Base-by-base conservation (phyloP, 2,113 vertebrate species). In the Sprattus sprattus region DNA sequence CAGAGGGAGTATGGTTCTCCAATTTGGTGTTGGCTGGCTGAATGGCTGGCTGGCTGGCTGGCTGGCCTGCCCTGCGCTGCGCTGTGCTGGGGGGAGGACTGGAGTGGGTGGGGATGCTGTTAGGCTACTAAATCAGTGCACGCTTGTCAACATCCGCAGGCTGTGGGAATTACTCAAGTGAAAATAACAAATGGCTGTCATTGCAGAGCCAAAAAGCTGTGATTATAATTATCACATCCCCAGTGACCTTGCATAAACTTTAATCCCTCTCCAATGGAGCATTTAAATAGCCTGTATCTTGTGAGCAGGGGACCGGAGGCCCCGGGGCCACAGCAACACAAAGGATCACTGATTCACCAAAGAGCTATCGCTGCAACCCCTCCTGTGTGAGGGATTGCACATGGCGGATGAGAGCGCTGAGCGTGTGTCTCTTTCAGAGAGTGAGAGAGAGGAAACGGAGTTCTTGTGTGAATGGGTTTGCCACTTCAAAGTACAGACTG, bases 161-260 rank as follows among this genome's bases (percentile, higher is more conserved):
- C 95, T 88, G 92, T 93, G 89, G 95, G 96, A 97, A 96, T 96
- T 95, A 96, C 96, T 99, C 96, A 93, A 98, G 96, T 97, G 97
- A 97, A 97, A 98, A 99, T 99, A 99, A 99, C 97, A 98, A 99
- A 99, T 99, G 98, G 97, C 97, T 97, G 97, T 99, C 98, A 99
- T 98, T 99, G 98, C 96, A 96, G 96, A 97, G 98, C 97, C 97
- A 98, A 98, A 99, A 99, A 97, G 97, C 97, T 99, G 97, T 99
- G 98, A 99, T 99, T 99, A 99, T 99, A 99, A 99, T 99, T 98
- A 99, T 99, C 98, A 99, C 98, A 99, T 98, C 98, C 97, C 97
- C 97, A 95, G 97, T 99, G 98, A 99, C 98, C 98, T 99, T 99
- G 98, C 97, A 99, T 99, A 99, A 99, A 99, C 98, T 99, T 99